Evolutionary conservation across 2,113 vertebrate species (phyloP).

Genomic region (Jacana jacana): DNA sequence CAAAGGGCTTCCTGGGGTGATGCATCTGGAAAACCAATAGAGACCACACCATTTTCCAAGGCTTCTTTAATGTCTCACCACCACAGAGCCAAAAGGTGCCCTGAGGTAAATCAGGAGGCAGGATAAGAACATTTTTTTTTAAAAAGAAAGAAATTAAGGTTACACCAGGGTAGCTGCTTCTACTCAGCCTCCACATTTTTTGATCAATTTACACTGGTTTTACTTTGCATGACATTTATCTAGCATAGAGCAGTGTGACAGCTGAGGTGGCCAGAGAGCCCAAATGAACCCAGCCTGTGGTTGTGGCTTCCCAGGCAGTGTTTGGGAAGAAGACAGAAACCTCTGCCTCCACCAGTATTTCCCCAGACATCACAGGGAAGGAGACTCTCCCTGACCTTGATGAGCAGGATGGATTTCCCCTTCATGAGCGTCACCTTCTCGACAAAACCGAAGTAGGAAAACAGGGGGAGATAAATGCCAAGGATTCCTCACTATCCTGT

Average conservation of each 20-base stretch:
- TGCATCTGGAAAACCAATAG: constrained; percentile 25
- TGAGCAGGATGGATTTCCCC: not conserved
- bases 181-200: not conserved
- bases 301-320: not conserved
- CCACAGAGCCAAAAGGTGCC: not conserved
- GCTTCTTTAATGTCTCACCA: constrained; percentile 9
- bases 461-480: not conserved
- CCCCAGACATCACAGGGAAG: not conserved
- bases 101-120: not conserved
- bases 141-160: not conserved
- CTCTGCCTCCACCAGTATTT: not conserved
- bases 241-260: constrained; percentile 24
- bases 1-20: constrained; percentile 22
- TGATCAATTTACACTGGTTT: not conserved
- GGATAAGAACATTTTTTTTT: not conserved
- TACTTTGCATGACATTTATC: constrained; percentile 21
- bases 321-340: constrained; percentile 24
- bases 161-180: not conserved
- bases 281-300: constrained; percentile 32
- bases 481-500: not conserved
- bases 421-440: not conserved
- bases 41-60: not conserved
- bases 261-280: not conserved
- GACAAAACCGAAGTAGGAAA: not conserved
- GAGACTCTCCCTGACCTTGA: not conserved